Evolutionary conservation across 2,888 invertebrate species (phyloP).

Genomic region (Heteromurus nitidus): DNA sequence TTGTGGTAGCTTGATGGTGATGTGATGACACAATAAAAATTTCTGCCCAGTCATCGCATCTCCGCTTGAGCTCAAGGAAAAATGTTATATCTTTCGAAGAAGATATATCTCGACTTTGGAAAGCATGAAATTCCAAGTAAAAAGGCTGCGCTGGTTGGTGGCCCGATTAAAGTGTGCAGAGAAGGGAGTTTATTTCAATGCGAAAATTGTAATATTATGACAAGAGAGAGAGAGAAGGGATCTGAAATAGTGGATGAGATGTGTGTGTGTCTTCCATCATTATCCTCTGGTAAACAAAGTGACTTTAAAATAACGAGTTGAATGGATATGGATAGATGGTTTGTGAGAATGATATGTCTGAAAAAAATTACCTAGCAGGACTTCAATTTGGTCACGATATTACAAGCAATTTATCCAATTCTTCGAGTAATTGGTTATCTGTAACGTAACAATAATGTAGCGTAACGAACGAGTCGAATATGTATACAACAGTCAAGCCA

Average conservation of each 20-base stretch:
- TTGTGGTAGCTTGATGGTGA: background rate
- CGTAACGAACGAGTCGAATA: background rate
- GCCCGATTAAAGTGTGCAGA: constrained; percentile 38
- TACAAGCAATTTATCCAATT: constrained; percentile 50
- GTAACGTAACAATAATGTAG: constrained; percentile 24
- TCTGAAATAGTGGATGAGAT: too few species aligned
- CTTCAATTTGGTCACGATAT: constrained; percentile 52
- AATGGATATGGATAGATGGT: constrained; percentile 27
- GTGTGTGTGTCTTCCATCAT: background rate
- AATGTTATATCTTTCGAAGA: background rate
- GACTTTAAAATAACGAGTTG: constrained; percentile 4
- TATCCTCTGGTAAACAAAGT: background rate
- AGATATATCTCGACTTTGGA: constrained; percentile 44
- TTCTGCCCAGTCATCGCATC: constrained; percentile 48
- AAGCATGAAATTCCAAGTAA: constrained; percentile 44
- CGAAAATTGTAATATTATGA: constrained; percentile 21
- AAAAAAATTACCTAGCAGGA: constrained; percentile 33
- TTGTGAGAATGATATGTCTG: constrained; percentile 20
- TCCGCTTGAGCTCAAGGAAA: constrained; percentile 5
- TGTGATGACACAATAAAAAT: constrained; percentile 44
- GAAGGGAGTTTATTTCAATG: constrained; percentile 42
- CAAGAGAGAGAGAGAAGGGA: constrained; percentile 35
- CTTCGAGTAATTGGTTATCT: constrained; percentile 43
- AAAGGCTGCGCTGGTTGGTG: background rate
- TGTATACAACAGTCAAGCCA: background rate